Evolutionary conservation across 2,797 vertebrate species (phyloP).

Genomic region (Podarcis lilfordi): DNA sequence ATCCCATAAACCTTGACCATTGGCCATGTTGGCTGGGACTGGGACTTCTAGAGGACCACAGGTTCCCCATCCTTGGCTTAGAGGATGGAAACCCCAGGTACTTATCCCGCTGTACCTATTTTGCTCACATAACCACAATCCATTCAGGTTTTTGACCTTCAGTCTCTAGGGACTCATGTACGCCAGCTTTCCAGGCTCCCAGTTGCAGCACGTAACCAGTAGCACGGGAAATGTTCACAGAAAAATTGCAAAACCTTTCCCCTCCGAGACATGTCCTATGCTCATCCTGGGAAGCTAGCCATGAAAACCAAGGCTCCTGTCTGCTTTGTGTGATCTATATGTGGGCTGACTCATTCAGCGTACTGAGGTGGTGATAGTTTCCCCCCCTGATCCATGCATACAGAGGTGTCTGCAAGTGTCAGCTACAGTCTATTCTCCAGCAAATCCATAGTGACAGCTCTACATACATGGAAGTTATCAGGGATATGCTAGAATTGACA

Average conservation of each 20-base stretch:
- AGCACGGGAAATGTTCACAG: background rate
- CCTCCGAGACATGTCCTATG: background rate
- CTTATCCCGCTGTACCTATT: background rate
- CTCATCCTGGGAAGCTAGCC: conserved; percentile 15
- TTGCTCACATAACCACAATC: background rate
- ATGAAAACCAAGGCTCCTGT: background rate
- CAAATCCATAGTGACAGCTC: background rate
- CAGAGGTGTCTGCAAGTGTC: background rate
- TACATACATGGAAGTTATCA: background rate
- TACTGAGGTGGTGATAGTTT: background rate
- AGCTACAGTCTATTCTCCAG: background rate
- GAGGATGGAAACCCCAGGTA: background rate
- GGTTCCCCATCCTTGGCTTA: background rate
- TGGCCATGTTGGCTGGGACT: background rate
- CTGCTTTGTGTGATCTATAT: background rate
- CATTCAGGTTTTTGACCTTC: conserved; percentile 21
- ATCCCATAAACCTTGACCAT: background rate
- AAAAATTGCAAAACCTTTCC: conserved; percentile 15
- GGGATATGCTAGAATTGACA: background rate
- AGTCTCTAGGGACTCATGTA: background rate
- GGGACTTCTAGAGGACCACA: background rate
- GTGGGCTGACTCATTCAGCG: background rate
- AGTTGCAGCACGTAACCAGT: background rate
- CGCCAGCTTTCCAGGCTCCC: conserved; percentile 12
- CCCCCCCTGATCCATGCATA: background rate